Evolutionary conservation across 1,140 invertebrate species (phyloP), one percentile per base, ranked within the genome.

Genomic region (Kradibia gibbosae): DNA sequence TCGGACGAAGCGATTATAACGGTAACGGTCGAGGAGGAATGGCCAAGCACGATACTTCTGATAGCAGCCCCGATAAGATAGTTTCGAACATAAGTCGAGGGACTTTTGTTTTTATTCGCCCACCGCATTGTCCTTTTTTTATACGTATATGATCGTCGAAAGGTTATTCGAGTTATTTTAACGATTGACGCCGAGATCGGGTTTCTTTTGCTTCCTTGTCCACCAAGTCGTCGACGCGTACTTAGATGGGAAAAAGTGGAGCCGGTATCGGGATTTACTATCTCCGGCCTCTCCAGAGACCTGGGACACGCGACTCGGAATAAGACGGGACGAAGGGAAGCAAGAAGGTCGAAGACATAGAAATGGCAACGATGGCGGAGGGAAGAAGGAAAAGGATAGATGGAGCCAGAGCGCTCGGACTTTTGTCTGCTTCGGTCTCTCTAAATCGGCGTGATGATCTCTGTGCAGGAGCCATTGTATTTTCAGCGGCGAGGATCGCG

Each of bases 401-500:
- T 25, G 45, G 31, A 70, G 57, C 15, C 3, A 73, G 20, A n/a
- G 60, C 1, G 28, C 48, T 17, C 8, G 48, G 28, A 22, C 25
- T 53, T 34, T 31, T n/a, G 17, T 36, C 36, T 45, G 11, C 67
- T 72, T 80, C 70, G 70, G 70, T 20, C 34, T 79, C 20, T 62
- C 39, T 20, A 39, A 78, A 78, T 53, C 45, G 28, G 13, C 73
- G 36, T 36, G 73, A 60, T 53, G 53, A 60, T 75, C 73, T 75
- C 34, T 22, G 13, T n/a, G 31, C 50, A 55, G 1, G 34, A 25
- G 7, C 28, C 0, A 73, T 55, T 48, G 53, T 17, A 60, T 22
- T 62, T 42, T 20, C 55, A n/a, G 55, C 39, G 20, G 55, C 62
- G 60, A 83, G 70, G 60, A 78, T 85, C 65, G n/a, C n/a, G n/a